Conservation (phyloP, 2,888 invertebrate species). For the Zygogramma bicolorata region DNA sequence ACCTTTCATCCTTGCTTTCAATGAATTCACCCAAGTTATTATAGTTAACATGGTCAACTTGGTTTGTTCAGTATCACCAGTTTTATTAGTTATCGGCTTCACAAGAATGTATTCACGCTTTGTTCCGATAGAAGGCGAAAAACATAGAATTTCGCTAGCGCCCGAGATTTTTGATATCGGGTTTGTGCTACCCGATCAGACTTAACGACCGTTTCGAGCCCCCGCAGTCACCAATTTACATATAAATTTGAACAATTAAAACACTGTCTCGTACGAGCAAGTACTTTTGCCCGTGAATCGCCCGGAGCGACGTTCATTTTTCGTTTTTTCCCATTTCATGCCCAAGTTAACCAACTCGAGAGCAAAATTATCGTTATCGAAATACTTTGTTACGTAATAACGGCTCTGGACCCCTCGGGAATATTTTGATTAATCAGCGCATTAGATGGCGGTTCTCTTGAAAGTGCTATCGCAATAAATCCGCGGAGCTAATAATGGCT, state of each 20-base stretch:
- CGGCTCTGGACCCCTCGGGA: conserved; percentile 11
- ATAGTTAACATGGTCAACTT: no score
- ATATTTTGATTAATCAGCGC: conserved; percentile 32
- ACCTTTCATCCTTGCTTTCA: no score
- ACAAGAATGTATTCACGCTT: no score
- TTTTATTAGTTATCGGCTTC: no score
- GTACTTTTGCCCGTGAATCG: neutral
- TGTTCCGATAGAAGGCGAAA: no score
- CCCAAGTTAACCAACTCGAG: conserved; percentile 8
- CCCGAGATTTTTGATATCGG: no score
- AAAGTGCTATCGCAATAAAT: conserved; percentile 31
- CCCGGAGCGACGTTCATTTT: conserved; percentile 8
- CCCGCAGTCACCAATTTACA: conserved; percentile 41
- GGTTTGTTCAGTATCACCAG: no score
- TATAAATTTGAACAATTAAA: conserved; percentile 43
- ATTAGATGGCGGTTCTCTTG: conserved; percentile 21
- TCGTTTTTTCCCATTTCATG: conserved; percentile 13
- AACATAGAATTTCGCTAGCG: no score
- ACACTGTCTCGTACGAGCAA: conserved; percentile 24
- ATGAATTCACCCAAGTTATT: no score
- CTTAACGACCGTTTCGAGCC: conserved; percentile 15
- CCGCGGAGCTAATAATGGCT: conserved; percentile 1
- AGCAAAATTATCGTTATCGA: conserved; percentile 12
- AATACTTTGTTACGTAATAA: conserved; percentile 16
- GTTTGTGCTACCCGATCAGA: no score